Evolutionary conservation across 30 jellyfish, hydroid and myxozoan species (phyloP).

Genomic region (Sanderia malayensis): DNA sequence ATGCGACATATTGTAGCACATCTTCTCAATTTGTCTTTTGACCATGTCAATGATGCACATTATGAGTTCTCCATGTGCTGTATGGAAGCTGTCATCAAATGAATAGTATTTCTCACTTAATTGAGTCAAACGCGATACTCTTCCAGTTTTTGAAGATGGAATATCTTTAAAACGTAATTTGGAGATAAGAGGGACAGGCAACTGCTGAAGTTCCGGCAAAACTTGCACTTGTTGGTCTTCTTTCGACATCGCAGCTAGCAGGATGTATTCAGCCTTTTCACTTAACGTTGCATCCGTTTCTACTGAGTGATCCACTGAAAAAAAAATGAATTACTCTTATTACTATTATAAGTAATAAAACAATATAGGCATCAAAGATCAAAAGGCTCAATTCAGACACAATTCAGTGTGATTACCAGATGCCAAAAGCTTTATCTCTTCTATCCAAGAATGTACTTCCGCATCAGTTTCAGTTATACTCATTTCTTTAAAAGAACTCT

Average conservation of each 20-base stretch:
- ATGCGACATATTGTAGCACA: constrained; percentile 1
- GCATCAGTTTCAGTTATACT: background rate
- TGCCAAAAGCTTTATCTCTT: background rate
- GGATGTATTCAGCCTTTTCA: constrained; percentile 1
- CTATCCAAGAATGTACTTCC: background rate
- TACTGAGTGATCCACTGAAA: constrained; percentile 1
- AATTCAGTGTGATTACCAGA: background rate
- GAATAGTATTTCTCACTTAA: background rate
- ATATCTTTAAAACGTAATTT: background rate
- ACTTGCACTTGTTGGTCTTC: background rate
- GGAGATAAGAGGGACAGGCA: constrained; percentile 1
- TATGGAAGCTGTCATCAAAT: background rate
- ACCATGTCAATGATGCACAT: background rate
- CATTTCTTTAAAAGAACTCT: background rate
- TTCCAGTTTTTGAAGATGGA: background rate
- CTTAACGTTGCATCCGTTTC: background rate
- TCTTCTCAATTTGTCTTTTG: background rate
- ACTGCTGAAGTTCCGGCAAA: background rate
- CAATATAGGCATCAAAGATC: background rate
- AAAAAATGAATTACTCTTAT: background rate
- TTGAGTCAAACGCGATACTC: background rate
- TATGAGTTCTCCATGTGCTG: background rate
- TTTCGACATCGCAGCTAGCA: constrained; percentile 2
- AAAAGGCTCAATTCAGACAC: background rate
- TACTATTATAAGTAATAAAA: background rate